Conservation (phyloP, 1,140 invertebrate genomes). For the Plodia interpunctella region DNA sequence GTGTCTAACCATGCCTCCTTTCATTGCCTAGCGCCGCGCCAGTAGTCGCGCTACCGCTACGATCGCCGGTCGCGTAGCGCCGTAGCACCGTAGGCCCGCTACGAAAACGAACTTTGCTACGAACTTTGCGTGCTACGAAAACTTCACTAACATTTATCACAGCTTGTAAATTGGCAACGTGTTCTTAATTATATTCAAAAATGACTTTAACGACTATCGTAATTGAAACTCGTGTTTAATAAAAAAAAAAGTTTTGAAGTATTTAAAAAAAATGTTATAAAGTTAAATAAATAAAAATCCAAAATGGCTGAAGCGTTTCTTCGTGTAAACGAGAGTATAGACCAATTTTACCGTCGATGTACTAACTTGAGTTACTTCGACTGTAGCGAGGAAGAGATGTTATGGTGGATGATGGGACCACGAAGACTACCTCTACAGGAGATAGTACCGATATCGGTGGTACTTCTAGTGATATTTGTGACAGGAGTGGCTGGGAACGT, state of each 20-base stretch:
- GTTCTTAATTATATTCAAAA: neutral
- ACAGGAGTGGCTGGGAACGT: conserved; percentile 93
- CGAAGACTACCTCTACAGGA: conserved; percentile 68
- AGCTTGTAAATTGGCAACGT: neutral
- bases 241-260: too few species aligned
- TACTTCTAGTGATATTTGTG: conserved; percentile 89
- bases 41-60: neutral
- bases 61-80: neutral
- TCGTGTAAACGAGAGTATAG: conserved; percentile 41
- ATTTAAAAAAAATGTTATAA: too few species aligned
- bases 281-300: conserved; percentile 17
- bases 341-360: conserved; percentile 47
- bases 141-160: conserved; percentile 22
- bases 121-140: conserved; percentile 13
- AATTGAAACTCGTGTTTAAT: neutral
- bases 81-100: neutral
- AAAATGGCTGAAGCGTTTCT: conserved; percentile 45
- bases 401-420: conserved; percentile 72
- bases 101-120: neutral
- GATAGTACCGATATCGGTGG: conserved; percentile 81
- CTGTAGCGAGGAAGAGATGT: conserved; percentile 73
- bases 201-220: neutral
- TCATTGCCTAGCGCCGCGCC: too few species aligned
- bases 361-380: conserved; percentile 70
- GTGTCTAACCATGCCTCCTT: too few species aligned